Percentiles rank a stretch among this genome's conserved stretches.
Evolutionary conservation across 1,140 invertebrate species (phyloP).

Genomic region (Zophobas atratus): DNA sequence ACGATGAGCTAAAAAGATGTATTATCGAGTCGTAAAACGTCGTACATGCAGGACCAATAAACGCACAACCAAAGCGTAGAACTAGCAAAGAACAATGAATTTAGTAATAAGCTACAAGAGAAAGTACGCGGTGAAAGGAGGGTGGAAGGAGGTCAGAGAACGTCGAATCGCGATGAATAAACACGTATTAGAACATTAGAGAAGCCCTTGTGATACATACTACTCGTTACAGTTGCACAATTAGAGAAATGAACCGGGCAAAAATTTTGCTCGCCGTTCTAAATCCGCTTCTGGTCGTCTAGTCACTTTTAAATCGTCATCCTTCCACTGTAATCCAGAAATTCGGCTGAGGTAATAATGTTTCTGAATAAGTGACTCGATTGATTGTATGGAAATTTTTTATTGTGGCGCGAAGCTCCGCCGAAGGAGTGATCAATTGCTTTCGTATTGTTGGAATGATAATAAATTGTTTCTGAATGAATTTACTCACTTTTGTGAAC

Average conservation of each 20-base stretch:
- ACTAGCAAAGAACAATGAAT: slow-evolving; percentile 51
- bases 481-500: too few species aligned
- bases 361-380: too few species aligned
- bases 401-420: too few species aligned
- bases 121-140: slow-evolving; percentile 57
- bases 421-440: too few species aligned
- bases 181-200: slow-evolving; percentile 49
- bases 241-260: slow-evolving; percentile 27
- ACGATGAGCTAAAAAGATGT: background rate
- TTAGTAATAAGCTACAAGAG: slow-evolving; percentile 53
- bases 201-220: slow-evolving; percentile 52
- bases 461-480: too few species aligned
- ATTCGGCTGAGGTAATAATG: too few species aligned
- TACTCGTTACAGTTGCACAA: slow-evolving; percentile 39
- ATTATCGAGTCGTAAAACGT: background rate
- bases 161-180: slow-evolving; percentile 52
- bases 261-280: background rate
- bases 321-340: too few species aligned
- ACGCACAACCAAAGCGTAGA: slow-evolving; percentile 11
- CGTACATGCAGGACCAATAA: slow-evolving; percentile 7
- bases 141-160: slow-evolving; percentile 58
- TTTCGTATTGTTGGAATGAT: too few species aligned
- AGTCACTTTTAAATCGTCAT: background rate
- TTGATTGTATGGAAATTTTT: too few species aligned
- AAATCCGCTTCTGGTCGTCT: background rate